phyloP scores from a whole-genome alignment of 2,888 invertebrate species.

The Odontomyia ornata region DNA sequence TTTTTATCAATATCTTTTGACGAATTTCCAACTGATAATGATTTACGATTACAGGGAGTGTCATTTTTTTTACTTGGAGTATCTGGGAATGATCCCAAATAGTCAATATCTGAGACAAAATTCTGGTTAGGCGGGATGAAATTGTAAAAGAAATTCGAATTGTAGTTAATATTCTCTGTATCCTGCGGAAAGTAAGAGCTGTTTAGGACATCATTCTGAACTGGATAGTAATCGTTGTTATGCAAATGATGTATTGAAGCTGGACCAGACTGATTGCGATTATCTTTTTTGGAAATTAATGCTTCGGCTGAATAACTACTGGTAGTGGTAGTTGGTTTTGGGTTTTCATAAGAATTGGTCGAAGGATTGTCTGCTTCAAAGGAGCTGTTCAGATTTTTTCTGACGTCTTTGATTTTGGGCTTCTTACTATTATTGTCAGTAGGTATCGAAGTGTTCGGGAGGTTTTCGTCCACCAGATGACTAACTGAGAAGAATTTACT shows the following conservation, averaged over 20 bases:
- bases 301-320: conserved; percentile 54
- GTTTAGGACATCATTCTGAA: neutral
- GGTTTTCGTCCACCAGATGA: conserved; percentile 67
- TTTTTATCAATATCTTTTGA: neutral
- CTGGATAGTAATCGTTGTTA: conserved; percentile 41
- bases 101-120: conserved; percentile 50
- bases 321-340: neutral
- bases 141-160: conserved; percentile 51
- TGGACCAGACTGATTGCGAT: conserved; percentile 23
- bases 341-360: neutral
- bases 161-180: conserved; percentile 20
- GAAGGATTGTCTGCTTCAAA: too few relatives aligned
- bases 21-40: neutral
- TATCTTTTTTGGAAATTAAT: conserved; percentile 52
- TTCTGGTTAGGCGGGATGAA: conserved; percentile 50
- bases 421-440: neutral
- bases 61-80: neutral
- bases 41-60: neutral
- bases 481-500: conserved; percentile 70
- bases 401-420: conserved; percentile 12
- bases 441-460: neutral
- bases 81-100: conserved; percentile 48
- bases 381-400: neutral
- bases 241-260: conserved; percentile 31
- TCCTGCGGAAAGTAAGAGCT: neutral